Percentiles rank a stretch among this genome's conserved stretches.
Evolutionary conservation across 2,797 vertebrate genomes (phyloP).

Genomic region (Merluccius polli): DNA sequence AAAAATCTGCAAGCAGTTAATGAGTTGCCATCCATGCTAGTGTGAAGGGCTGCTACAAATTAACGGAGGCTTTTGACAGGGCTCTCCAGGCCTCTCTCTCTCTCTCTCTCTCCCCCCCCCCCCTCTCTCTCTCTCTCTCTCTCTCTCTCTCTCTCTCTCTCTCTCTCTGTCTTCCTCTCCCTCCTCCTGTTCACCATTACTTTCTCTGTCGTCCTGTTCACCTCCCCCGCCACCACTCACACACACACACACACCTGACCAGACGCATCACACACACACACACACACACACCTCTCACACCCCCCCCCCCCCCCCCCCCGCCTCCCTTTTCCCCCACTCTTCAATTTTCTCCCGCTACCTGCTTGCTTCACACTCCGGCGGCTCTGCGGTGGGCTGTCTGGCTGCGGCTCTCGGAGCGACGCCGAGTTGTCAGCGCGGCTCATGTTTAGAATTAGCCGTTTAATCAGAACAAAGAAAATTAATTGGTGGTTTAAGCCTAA

Average conservation of each 20-base stretch:
- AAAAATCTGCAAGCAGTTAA: slow-evolving; percentile 60
- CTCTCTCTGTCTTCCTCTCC: slow-evolving; percentile 30
- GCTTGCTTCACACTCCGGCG: slow-evolving; percentile 70
- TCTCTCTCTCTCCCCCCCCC: slow-evolving; percentile 21
- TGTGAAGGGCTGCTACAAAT: slow-evolving; percentile 66
- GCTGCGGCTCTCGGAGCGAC: slow-evolving; percentile 52
- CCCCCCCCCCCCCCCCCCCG: not conserved
- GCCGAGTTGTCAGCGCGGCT: slow-evolving; percentile 71
- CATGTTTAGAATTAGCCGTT: slow-evolving; percentile 92
- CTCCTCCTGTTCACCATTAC: not conserved
- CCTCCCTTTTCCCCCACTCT: slow-evolving; percentile 43
- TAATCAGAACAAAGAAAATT: slow-evolving; percentile 97
- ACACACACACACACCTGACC: not conserved
- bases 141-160: slow-evolving; percentile 32
- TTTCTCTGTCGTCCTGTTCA: not conserved
- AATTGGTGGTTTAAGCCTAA: slow-evolving; percentile 98
- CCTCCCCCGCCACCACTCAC: not conserved
- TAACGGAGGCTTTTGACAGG: slow-evolving; percentile 66
- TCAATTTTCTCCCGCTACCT: slow-evolving; percentile 63
- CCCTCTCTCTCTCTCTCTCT: not conserved
- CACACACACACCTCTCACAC: too few species aligned
- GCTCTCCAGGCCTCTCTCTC: slow-evolving; percentile 41
- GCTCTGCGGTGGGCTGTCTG: slow-evolving; percentile 56
- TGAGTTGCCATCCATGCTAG: slow-evolving; percentile 57
- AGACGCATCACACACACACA: not conserved